Evolutionary conservation across 2,113 vertebrate genomes (phyloP), one percentile per base, ranked within the genome.

Genomic region (Pachycephala philippinensis): DNA sequence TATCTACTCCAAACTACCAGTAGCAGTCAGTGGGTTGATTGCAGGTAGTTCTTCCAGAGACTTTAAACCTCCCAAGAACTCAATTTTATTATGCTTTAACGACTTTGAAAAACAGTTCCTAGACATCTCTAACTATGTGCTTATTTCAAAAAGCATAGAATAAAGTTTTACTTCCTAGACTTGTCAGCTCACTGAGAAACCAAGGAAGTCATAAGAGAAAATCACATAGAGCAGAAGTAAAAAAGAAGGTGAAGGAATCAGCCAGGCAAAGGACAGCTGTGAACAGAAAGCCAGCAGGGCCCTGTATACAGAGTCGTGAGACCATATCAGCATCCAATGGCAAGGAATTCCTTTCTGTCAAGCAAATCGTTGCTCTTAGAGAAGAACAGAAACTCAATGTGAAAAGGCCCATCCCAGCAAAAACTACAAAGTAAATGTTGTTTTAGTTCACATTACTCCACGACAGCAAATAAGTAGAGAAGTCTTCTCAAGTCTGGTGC

Each of bases 261-360:
- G 35, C 7, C 52, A 75, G 88, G 76, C 2, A 21, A 80, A 90
- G 85, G 60, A 82, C 5, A 84, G 64, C 42, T 66, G 75, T 76
- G 76, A 87, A 89, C 27, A 66, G 88, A 93, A 88, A 24, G n/a
- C 19, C 24, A 71, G 74, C 13, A 20, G 33, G 21, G 27, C 35
- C 13, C 1, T 28, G 77, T 28, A 75, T 84, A 89, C 64, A 92
- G 77, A 84, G 47, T 79, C 9, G 5, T 40, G 64, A 81, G 79
- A 86, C 83, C 85, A 15, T 66, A 70, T 74, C 78, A 95, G 79
- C 70, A 69, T 83, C 57, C 2, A 19, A 19, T 52, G 17, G 63
- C 39, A 86, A 88, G 72, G 82, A 96, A 94, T 89, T 95, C 76
- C 76, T 75, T 96, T 96, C 84, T 5, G 10, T 84, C 75, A 93